These are phyloP conservation scores for Toxotes chatareus DNA, from an alignment of 2,113 vertebrate species.

Conservation along the genomic window DNA sequence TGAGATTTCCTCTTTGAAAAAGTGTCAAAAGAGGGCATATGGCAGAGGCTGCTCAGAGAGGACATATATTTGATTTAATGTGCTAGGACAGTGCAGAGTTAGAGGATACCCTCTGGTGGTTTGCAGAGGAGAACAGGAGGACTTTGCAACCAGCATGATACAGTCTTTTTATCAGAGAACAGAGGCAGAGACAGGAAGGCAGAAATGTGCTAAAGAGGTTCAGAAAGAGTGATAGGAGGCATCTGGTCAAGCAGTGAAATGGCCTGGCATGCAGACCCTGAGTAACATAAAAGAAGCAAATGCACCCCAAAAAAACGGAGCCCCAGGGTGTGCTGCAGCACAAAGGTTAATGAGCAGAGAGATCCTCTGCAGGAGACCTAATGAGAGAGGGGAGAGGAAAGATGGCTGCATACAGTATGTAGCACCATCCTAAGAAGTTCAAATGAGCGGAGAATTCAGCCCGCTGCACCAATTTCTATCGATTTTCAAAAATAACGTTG, in stretches of 20 bases:
- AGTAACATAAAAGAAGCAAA: conserved; percentile 56
- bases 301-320: conserved; percentile 34
- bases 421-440: neutral
- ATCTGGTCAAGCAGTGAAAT: conserved; percentile 64
- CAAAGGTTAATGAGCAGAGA: conserved; percentile 75
- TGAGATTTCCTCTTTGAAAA: conserved; percentile 45
- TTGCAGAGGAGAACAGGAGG: conserved; percentile 66
- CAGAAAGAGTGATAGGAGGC: conserved; percentile 51
- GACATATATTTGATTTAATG: conserved; percentile 73
- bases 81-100: conserved; percentile 64
- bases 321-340: conserved; percentile 41
- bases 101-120: conserved; percentile 68
- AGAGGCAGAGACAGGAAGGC: conserved; percentile 19
- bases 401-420: conserved; percentile 7
- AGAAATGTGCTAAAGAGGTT: conserved; percentile 40
- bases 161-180: conserved; percentile 64
- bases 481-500: conserved; percentile 18
- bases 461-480: neutral
- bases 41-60: conserved; percentile 47
- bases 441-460: neutral
- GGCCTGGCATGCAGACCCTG: conserved; percentile 21
- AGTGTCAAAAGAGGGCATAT: conserved; percentile 43
- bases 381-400: conserved; percentile 31
- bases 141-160: conserved; percentile 61
- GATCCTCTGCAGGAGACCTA: conserved; percentile 38